Base-by-base conservation (phyloP, 2,888 invertebrate genomes). In the Mimachlamys varia region DNA sequence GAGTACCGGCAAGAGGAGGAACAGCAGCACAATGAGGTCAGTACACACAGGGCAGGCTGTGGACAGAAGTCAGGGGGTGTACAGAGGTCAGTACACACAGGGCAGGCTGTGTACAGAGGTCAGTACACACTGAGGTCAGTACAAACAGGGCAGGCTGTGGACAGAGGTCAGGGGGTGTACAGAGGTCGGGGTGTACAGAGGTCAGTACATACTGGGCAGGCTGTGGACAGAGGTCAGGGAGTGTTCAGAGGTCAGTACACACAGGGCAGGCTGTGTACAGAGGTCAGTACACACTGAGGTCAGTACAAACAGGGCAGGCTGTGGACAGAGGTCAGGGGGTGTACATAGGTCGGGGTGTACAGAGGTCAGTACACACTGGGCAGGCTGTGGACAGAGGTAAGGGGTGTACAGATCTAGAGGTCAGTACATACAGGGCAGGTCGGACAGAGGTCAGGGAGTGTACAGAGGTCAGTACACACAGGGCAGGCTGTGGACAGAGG, bases 1-100 rank as follows among this genome's bases (percentile, higher is more conserved):
- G 96, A 96, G 89, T 94, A 94, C 89, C 94, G 95, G 27, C 93
- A 94, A 50, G 96, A 96, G 89, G 96, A 96, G 76, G 94, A 95
- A 89, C 95, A 95, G 33, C 94, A 96, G 88, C 94, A 96, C 89
- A 94, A 95, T 92, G 96, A 96, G 95, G 96, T 96, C 50, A 89
- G 93, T 89, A 27, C 27, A 90, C 53, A 53, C n/a, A 19, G 58
- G 58, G 17, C n/a, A n/a, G 22, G 19, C 13, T 15, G 22, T 22
- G 33, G 33, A 76, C 27, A 33, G 33, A 7, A 15, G 33, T 19
- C 58, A 22, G 27, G 12, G 5, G 27, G 27, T 76, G 7, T 15
- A 76, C 27, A 76, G 33, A 27, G 27, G 76, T 76, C 76, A 76
- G 76, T 76, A 12, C 33, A 33, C 33, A 22, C 3, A 22, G n/a